phyloP scores from a whole-genome alignment of 2,888 invertebrate genomes.

The Linyphia triangularis region DNA sequence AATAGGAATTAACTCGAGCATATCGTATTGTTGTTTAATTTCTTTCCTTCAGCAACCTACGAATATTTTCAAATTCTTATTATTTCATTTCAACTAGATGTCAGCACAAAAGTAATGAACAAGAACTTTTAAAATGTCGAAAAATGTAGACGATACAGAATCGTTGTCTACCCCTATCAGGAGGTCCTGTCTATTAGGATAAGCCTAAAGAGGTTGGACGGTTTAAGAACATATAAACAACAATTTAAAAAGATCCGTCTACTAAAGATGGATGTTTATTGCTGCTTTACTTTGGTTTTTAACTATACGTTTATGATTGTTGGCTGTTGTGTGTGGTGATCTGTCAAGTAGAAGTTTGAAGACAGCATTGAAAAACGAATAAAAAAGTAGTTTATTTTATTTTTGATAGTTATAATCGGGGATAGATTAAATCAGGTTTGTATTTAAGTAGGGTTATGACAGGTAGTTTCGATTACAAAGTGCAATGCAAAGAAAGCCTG shows the following conservation, averaged over 20 bases:
- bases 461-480: no score
- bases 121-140: background rate
- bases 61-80: background rate
- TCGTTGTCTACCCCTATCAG: background rate
- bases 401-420: no score
- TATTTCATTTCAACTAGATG: background rate
- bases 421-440: no score
- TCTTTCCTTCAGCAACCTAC: background rate
- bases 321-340: no score
- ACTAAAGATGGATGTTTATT: no score
- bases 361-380: no score
- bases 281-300: no score
- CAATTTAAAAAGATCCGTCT: background rate
- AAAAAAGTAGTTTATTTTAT: no score
- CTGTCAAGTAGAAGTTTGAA: no score
- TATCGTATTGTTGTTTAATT: background rate
- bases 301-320: no score
- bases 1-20: background rate
- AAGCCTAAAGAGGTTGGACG: background rate
- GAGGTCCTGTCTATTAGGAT: background rate
- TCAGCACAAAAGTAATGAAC: background rate
- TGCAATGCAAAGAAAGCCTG: no score
- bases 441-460: no score
- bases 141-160: background rate
- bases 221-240: background rate